Conservation (phyloP, 2,797 vertebrate genomes). For the Cuniculus paca region DNA sequence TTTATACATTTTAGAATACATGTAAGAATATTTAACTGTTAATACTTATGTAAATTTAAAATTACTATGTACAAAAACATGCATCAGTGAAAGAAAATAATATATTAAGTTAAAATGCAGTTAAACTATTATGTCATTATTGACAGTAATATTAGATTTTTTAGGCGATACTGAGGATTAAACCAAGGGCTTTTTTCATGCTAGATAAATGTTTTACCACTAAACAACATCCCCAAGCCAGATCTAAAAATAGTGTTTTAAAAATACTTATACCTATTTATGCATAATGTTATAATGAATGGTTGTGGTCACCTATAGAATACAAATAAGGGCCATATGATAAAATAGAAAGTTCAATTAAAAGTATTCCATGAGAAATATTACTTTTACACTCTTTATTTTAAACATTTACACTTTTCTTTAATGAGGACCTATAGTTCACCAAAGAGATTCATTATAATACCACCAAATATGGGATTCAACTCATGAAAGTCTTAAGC, state of each 20-base stretch:
- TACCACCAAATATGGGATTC: neutral
- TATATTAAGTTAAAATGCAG: neutral
- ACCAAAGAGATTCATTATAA: neutral
- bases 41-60: neutral
- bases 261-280: neutral
- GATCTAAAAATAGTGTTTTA: neutral
- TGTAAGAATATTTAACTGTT: neutral
- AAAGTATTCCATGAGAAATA: neutral
- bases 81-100: neutral
- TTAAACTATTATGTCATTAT: neutral
- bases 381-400: neutral
- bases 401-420: neutral
- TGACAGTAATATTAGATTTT: neutral
- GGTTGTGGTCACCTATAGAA: neutral
- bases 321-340: neutral
- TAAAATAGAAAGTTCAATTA: neutral
- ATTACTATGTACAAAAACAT: neutral
- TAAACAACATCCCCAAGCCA: neutral
- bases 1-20: neutral
- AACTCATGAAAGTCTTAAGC: neutral
- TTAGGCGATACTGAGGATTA: neutral
- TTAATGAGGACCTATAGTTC: neutral
- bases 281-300: neutral
- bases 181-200: neutral
- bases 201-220: neutral